phyloP scores from a whole-genome alignment of 2,797 vertebrate species.

The Fistularia commersonii region DNA sequence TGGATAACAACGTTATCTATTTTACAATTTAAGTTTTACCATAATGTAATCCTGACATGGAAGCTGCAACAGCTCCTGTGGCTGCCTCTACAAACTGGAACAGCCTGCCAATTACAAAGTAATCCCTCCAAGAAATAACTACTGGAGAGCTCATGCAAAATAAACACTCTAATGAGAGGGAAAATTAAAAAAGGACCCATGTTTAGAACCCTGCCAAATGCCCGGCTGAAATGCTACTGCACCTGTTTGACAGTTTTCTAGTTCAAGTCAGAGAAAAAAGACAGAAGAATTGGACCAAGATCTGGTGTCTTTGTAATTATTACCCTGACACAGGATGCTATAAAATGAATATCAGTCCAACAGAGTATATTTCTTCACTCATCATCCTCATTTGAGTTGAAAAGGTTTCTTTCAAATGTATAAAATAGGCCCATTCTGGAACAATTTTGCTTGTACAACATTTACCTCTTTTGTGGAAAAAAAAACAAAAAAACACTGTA shows the following conservation, averaged over 20 bases:
- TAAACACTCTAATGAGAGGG: constrained; percentile 4
- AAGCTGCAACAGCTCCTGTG: neutral
- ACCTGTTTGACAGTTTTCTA: constrained; percentile 6
- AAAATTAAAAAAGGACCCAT: constrained; percentile 5
- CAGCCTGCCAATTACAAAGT: constrained; percentile 14
- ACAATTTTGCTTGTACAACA: no score
- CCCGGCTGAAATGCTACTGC: constrained; percentile 12
- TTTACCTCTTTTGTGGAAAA: no score
- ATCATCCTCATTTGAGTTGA: no score
- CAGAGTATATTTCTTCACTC: no score
- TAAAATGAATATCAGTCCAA: no score
- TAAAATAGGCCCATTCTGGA: no score
- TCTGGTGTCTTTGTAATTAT: neutral
- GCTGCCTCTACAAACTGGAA: constrained; percentile 8
- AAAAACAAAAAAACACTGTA: no score
- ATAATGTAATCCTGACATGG: neutral
- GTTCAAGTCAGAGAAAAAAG: constrained; percentile 3
- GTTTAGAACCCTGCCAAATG: constrained; percentile 17
- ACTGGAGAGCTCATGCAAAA: constrained; percentile 8
- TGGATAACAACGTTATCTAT: no score
- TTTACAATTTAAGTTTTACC: neutral
- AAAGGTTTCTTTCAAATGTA: no score
- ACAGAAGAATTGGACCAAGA: constrained; percentile 2
- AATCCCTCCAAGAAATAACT: neutral
- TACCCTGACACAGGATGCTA: no score